Base-by-base conservation (phyloP, 2,888 invertebrate genomes). In the Eristalis arbustorum region DNA sequence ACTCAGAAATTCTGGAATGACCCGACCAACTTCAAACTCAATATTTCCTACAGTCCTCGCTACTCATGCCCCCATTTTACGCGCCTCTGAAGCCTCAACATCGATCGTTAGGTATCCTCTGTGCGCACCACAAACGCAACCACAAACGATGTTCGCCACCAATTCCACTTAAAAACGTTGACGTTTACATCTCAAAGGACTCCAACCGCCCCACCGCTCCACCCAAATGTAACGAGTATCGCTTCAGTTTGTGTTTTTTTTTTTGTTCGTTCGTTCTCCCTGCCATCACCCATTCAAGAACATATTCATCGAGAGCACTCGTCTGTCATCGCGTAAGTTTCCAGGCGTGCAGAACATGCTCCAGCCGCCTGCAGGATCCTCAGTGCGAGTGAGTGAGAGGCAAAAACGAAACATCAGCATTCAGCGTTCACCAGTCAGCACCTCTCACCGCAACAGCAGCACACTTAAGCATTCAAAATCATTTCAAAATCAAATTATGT, bases 401-500 rank as follows among this genome's bases (percentile, higher is more conserved):
- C 13, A 31, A 67, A 59, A 56, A 69, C 56, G 61, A 74, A 73
- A 83, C 59, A 59, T 74, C 63, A 74, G 25, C 68, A 78, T 77
- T 23, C 49, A 74, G 77, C 74, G 74, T 75, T 69, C 40, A n/a
- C n/a, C n/a, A n/a, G n/a, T n/a, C n/a, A 72, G 25, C 68, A 78
- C 67, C 67, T 57, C 72, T 75, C 62, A 76, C 71, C 80, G 37
- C 67, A 80, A 23, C 49, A 49, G 18, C 49, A 18, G 49, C 49
- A 49, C 68, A 64, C 73, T 77, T 23, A 61, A 74, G 77, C 74
- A 80, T 75, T 69, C 40, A 72, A 87, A 82, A 87, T 78, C 82
- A 63, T 78, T 82, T 82, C 59, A 61, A 78, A 87, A 87, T 78
- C 82, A 78, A 81, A 87, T 87, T 87, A 82, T 82, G 85, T 87